phyloP scores from a whole-genome alignment of 2,888 invertebrate genomes.

The Drosophila nr. perissopoda region DNA sequence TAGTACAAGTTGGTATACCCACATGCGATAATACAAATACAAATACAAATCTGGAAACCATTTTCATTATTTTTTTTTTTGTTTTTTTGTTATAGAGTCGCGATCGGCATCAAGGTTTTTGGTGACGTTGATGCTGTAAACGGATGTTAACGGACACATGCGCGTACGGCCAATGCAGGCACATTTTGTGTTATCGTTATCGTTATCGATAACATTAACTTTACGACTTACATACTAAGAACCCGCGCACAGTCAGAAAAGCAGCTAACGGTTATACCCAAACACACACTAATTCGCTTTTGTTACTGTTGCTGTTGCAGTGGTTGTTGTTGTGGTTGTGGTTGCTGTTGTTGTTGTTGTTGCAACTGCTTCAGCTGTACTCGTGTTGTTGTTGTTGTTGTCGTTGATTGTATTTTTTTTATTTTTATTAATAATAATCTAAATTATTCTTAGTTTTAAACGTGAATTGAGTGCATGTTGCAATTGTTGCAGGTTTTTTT shows the following conservation, averaged over 20 bases:
- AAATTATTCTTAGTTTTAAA: constrained; percentile 25
- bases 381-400: constrained; percentile 23
- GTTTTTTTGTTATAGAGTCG: constrained; percentile 1
- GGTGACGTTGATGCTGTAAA: constrained; percentile 19
- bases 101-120: constrained; percentile 13
- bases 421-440: neutral
- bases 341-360: constrained; percentile 26
- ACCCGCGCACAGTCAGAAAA: constrained; percentile 23
- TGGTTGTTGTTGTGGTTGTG: constrained; percentile 7
- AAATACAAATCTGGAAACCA: constrained; percentile 10
- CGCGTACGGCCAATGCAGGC: constrained; percentile 13
- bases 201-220: constrained; percentile 31
- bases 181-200: constrained; percentile 27
- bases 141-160: constrained; percentile 12
- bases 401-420: constrained; percentile 26
- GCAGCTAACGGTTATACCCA: constrained; percentile 27
- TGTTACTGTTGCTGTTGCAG: constrained; percentile 16
- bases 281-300: constrained; percentile 26
- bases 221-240: constrained; percentile 46
- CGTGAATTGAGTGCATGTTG: constrained; percentile 57
- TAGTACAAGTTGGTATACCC: constrained; percentile 40
- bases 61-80: neutral
- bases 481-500: constrained; percentile 47
- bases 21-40: constrained; percentile 36
- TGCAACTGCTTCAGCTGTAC: constrained; percentile 19